Base-by-base conservation (phyloP, 2,797 vertebrate species). In the Caiman crocodilus region DNA sequence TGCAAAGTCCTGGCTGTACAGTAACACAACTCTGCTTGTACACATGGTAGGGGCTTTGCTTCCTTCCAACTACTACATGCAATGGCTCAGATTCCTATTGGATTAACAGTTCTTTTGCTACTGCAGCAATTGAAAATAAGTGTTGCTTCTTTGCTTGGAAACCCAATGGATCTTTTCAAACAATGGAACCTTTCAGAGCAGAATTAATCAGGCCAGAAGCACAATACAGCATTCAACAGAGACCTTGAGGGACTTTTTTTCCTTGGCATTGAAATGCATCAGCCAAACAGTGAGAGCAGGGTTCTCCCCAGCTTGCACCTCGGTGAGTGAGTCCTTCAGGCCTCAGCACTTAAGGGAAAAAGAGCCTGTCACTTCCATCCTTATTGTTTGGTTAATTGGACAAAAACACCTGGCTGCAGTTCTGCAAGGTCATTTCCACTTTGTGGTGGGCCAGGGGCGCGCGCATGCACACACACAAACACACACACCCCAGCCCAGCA, bases 161-260 rank as follows among this genome's bases (percentile, higher is more conserved):
- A 23, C 20, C 30, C 1, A 3, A 8, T 4, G 32, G 18, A 80
- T 35, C 21, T 3, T 56, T 5, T 18, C 21, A 0, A 1, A 26
- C 28, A 64, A 78, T 0, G 1, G 42, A 69, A 14, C 17, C 63
- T 69, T 88, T 71, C 74, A 30, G 16, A 55, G 83, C 63, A 42
- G n/a, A 84, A 18, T 76, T 85, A 82, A 63, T 71, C 59, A 60
- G 82, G 57, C 79, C 28, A 79, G 71, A 55, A 88, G 81, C 92
- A 92, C 88, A 65, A 67, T 8, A 3, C 42, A 0, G 1, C 67
- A 30, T 94, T 88, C 82, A 64, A 55, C 89, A n/a, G 64, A 35
- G 76, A 92, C 96, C 96, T 97, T 96, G 96, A 92, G 79, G 42
- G 42, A 42, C 7, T 55, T 85, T 89, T 74, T 82, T 87, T 82